These are phyloP conservation scores for Diplodus puntazzo DNA, from an alignment of 2,797 vertebrate species.

Conservation along the genomic window DNA sequence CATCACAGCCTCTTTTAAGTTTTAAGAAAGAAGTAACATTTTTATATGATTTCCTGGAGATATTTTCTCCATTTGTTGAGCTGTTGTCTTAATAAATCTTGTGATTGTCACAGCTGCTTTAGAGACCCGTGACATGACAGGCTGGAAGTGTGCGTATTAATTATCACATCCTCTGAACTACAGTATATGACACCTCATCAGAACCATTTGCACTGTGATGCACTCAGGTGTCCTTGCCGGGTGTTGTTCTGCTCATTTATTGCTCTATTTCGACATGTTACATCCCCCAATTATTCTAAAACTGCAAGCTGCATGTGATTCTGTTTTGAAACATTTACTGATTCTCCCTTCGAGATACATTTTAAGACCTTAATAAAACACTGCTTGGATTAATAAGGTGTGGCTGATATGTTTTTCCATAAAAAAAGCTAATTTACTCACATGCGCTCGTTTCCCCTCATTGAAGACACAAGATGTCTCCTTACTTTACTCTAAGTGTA, in stretches of 20 bases:
- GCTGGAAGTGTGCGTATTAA: not conserved
- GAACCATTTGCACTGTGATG: not conserved
- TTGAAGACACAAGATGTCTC: not conserved
- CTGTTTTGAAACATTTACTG: not conserved
- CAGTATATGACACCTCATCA: not conserved
- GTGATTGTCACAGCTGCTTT: not conserved
- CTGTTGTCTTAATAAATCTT: not conserved
- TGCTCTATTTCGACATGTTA: not conserved
- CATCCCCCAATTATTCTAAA: not conserved
- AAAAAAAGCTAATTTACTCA: not conserved
- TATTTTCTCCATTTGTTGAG: not conserved
- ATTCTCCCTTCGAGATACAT: conserved; percentile 2
- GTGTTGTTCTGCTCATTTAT: not conserved
- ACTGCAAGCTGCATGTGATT: not conserved
- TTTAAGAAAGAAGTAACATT: not conserved
- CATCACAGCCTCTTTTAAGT: not conserved
- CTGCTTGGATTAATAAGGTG: conserved; percentile 1
- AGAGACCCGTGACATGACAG: not conserved
- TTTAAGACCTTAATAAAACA: not conserved
- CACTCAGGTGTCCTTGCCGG: too few relatives aligned
- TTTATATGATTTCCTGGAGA: not conserved
- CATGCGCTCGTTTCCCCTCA: not conserved
- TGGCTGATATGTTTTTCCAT: not conserved
- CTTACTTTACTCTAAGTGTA: not conserved
- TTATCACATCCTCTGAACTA: not conserved